These are phyloP conservation scores for Aphis gossypii DNA, from an alignment of 1,140 invertebrate genomes.

Conservation along the genomic window DNA sequence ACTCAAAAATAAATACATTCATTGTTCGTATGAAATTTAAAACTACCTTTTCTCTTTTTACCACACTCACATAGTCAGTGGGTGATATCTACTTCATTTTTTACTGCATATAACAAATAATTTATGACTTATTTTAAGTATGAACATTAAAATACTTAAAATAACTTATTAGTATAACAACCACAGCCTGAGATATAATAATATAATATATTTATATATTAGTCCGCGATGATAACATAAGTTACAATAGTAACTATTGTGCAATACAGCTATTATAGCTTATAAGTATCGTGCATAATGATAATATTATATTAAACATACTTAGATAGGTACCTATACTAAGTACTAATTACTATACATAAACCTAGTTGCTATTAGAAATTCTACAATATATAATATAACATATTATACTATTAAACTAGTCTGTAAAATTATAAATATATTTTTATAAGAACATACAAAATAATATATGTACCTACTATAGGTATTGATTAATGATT, in stretches of 20 bases:
- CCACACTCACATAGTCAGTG: not conserved
- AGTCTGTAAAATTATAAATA: not conserved
- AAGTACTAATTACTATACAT: not conserved
- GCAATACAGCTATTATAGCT: not conserved
- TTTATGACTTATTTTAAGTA: not conserved
- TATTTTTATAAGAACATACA: not conserved
- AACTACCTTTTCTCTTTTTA: not conserved
- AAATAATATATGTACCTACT: not conserved
- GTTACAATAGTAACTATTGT: not conserved
- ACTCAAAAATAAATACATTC: not conserved
- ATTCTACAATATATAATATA: not conserved
- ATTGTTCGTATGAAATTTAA: not conserved
- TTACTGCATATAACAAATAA: not conserved
- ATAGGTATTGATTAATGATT: not conserved
- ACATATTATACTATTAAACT: too few species aligned
- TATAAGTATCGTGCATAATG: not conserved
- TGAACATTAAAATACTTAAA: not conserved
- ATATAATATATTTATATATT: not conserved
- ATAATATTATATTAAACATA: not conserved
- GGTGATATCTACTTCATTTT: not conserved
- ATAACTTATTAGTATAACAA: not conserved
- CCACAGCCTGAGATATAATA: not conserved
- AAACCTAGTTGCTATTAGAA: not conserved
- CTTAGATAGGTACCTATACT: not conserved
- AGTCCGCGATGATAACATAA: constrained; percentile 3